Evolutionary conservation across 2,888 invertebrate species (phyloP).

Genomic region (Cepaea hortensis): DNA sequence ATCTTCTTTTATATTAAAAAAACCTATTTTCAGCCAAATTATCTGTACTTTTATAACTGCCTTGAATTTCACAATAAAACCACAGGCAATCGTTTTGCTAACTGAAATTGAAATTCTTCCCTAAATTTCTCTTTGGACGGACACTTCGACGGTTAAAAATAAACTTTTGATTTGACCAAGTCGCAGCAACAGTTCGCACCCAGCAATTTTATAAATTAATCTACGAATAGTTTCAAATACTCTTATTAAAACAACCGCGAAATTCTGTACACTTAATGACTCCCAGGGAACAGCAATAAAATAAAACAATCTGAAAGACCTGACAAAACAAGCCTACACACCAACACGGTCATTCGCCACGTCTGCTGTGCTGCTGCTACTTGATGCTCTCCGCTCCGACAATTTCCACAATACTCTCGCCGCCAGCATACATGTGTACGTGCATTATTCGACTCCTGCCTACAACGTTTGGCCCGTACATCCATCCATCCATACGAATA

Average conservation of each 20-base stretch:
- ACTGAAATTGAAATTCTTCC: too few relatives aligned
- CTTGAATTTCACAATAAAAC: too few relatives aligned
- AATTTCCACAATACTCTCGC: slow-evolving; percentile 24
- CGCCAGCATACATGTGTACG: background rate
- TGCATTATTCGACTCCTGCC: too few relatives aligned
- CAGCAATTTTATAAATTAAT: background rate
- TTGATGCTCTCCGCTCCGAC: slow-evolving; percentile 9
- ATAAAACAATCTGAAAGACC: slow-evolving; percentile 18
- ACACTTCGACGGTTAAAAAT: slow-evolving; percentile 10
- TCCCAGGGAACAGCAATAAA: background rate
- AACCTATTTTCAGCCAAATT: background rate
- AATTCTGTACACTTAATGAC: background rate
- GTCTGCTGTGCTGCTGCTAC: slow-evolving; percentile 54
- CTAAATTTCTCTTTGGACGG: too few relatives aligned
- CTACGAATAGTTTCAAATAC: background rate
- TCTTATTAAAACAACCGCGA: background rate
- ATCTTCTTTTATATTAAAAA: slow-evolving; percentile 63
- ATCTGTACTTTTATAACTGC: too few relatives aligned
- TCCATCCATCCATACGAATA: too few relatives aligned
- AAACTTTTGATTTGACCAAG: background rate
- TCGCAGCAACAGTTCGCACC: background rate
- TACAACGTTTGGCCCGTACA: too few relatives aligned
- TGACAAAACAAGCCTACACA: background rate
- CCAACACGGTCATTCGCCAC: slow-evolving; percentile 50
- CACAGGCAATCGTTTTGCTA: too few relatives aligned